These are phyloP conservation scores for Hypercompe scribonia DNA, from an alignment of 2,888 invertebrate species.

Conservation along the genomic window DNA sequence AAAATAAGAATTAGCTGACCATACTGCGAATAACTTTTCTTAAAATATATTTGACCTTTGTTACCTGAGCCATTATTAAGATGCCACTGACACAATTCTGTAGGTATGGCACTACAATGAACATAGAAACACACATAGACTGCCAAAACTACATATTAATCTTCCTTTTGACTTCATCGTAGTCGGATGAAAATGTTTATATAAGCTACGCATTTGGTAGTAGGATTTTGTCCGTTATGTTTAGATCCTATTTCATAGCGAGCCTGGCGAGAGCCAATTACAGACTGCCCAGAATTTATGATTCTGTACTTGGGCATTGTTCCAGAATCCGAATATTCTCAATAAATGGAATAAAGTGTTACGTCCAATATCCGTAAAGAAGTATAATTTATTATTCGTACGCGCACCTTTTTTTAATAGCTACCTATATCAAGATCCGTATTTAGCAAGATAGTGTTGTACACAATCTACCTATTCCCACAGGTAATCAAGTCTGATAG, in stretches of 20 bases:
- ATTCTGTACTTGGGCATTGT: not conserved
- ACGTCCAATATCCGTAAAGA: conserved; percentile 2
- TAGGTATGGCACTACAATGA: no score
- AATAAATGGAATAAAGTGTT: conserved; percentile 7
- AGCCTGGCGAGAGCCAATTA: not conserved
- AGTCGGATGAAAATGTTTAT: no score
- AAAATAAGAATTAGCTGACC: not conserved
- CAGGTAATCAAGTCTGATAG: not conserved
- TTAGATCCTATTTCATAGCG: not conserved
- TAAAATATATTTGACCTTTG: not conserved
- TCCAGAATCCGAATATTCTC: conserved; percentile 7
- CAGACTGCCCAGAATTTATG: not conserved
- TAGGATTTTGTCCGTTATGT: not conserved
- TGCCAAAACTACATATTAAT: no score
- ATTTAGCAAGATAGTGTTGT: not conserved
- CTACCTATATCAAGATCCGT: not conserved
- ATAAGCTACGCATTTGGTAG: not conserved
- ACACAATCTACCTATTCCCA: not conserved
- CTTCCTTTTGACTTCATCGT: no score
- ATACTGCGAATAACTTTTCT: not conserved
- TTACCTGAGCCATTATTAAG: no score
- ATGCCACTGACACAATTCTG: no score
- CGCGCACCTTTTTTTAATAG: conserved; percentile 2
- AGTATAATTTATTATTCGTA: conserved; percentile 1
- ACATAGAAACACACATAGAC: no score